Evolutionary conservation across 2,888 invertebrate species (phyloP).

Genomic region (Julus scandinavius): DNA sequence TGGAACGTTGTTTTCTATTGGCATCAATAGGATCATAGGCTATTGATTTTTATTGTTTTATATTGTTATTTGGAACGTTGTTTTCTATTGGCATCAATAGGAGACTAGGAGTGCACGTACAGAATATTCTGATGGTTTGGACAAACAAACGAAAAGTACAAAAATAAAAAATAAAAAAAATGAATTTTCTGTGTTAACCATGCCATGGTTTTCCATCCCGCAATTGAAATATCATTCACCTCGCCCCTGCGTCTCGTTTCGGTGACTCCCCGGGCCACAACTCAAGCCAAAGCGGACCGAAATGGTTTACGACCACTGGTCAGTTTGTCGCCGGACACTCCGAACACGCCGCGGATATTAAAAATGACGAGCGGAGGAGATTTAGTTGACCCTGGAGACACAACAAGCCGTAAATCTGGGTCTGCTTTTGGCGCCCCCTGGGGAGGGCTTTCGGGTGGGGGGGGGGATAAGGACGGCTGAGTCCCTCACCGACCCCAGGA

Average conservation of each 20-base stretch:
- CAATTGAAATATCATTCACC: not conserved
- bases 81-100: too few relatives aligned
- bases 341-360: slow-evolving; percentile 30
- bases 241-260: not conserved
- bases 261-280: not conserved
- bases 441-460: not conserved
- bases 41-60: too few relatives aligned
- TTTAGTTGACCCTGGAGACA: slow-evolving; percentile 18
- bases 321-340: slow-evolving; percentile 12
- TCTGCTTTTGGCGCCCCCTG: slow-evolving; percentile 16
- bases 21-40: too few relatives aligned
- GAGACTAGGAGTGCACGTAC: too few relatives aligned
- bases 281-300: not conserved
- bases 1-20: too few relatives aligned
- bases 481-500: not conserved
- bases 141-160: not conserved
- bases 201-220: not conserved
- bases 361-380: not conserved
- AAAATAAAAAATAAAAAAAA: not conserved
- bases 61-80: too few relatives aligned
- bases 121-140: too few relatives aligned
- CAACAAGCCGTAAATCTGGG: slow-evolving; percentile 29
- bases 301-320: slow-evolving; percentile 16
- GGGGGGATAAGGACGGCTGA: not conserved
- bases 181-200: not conserved